Evolutionary conservation across 2,888 invertebrate genomes (phyloP).

Genomic region (Macaria liturata): DNA sequence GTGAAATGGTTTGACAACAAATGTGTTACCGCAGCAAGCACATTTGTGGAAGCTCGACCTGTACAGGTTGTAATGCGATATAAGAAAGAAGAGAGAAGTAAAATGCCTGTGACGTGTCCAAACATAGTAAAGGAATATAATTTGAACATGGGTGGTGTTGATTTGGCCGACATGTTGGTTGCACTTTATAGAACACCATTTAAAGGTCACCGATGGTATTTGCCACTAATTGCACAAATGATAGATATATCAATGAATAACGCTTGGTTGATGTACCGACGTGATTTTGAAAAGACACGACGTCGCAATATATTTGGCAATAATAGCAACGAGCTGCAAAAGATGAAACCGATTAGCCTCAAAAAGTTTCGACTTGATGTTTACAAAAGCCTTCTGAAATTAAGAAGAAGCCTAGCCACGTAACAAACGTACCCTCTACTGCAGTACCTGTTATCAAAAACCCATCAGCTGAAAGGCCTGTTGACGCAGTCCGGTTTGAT

Average conservation of each 20-base stretch:
- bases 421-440: too few species aligned
- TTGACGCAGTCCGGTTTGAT: too few species aligned
- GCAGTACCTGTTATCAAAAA: too few species aligned
- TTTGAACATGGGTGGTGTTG: slow-evolving; percentile 3
- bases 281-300: too few species aligned
- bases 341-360: too few species aligned
- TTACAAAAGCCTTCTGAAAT: too few species aligned
- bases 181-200: slow-evolving; percentile 6
- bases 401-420: too few species aligned
- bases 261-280: slow-evolving; percentile 5
- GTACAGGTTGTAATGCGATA: slow-evolving; percentile 7
- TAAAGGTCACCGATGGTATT: slow-evolving; percentile 13
- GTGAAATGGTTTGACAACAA: slow-evolving; percentile 22
- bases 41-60: slow-evolving; percentile 13
- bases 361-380: too few species aligned
- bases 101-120: slow-evolving; percentile 7
- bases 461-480: too few species aligned
- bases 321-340: not conserved
- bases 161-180: slow-evolving; percentile 11
- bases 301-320: not conserved
- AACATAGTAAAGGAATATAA: slow-evolving; percentile 5
- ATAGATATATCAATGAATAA: slow-evolving; percentile 16
- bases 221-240: slow-evolving; percentile 16
- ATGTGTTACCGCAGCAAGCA: slow-evolving; percentile 14
- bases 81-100: slow-evolving; percentile 10